Evolutionary conservation across 2,113 vertebrate genomes (phyloP).

Genomic region (Anser brachyrhynchus): DNA sequence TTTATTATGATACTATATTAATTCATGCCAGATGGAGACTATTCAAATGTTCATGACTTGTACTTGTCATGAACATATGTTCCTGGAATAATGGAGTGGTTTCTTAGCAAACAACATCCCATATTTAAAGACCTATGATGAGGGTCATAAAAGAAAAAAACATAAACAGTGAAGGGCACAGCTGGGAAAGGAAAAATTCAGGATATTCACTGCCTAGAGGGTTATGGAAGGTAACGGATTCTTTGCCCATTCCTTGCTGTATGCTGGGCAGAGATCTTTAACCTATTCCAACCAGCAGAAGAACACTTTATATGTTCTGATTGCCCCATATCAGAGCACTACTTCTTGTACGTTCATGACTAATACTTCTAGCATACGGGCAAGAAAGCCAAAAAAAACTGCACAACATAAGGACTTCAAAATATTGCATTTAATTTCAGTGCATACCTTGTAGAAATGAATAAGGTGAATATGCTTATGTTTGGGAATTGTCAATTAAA

Average conservation of each 20-base stretch:
- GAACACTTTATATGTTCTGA: not conserved
- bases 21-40: conserved; percentile 72
- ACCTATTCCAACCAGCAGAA: not conserved
- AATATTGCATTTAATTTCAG: not conserved
- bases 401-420: not conserved
- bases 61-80: conserved; percentile 68
- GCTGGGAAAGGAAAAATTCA: conserved; percentile 13
- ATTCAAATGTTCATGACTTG: conserved; percentile 70
- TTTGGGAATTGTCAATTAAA: not conserved
- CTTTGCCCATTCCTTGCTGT: not conserved
- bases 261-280: not conserved
- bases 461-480: fast-evolving
- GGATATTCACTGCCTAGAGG: not conserved
- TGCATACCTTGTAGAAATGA: not conserved
- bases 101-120: conserved; percentile 65
- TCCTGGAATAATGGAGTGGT: conserved; percentile 70
- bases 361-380: not conserved
- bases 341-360: not conserved
- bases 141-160: conserved; percentile 30
- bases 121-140: conserved; percentile 68
- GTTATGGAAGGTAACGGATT: not conserved
- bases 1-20: conserved; percentile 60
- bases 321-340: not conserved
- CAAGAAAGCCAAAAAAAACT: not conserved
- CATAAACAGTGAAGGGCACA: conserved; percentile 22